phyloP scores from a whole-genome alignment of 2,888 invertebrate genomes.

The Napeogenes sylphis region DNA sequence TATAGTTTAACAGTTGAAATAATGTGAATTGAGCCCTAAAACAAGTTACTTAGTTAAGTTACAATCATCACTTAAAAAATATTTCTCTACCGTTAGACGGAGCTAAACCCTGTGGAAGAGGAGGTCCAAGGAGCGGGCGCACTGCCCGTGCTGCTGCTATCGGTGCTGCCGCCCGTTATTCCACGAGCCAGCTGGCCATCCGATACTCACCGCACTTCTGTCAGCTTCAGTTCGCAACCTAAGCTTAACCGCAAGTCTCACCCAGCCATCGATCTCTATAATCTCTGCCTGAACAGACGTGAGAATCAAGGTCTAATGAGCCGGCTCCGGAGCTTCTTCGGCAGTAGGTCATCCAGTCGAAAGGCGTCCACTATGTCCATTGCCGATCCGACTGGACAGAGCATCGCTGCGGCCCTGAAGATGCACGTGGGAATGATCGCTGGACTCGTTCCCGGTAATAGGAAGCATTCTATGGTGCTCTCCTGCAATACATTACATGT shows the following conservation, averaged over 20 bases:
- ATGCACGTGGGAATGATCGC: slow-evolving; percentile 85
- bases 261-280: slow-evolving; percentile 79
- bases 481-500: slow-evolving; percentile 80
- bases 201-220: slow-evolving; percentile 80
- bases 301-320: slow-evolving; percentile 75
- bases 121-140: slow-evolving; percentile 83
- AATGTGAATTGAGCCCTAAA: too few species aligned
- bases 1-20: too few species aligned
- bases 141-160: slow-evolving; percentile 82
- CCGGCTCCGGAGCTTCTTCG: slow-evolving; percentile 79
- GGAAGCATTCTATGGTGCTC: slow-evolving; percentile 76
- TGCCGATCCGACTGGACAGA: slow-evolving; percentile 75
- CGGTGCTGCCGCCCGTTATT: slow-evolving; percentile 85
- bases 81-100: slow-evolving; percentile 45
- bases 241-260: slow-evolving; percentile 78
- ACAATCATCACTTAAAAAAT: too few species aligned
- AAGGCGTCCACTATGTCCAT: slow-evolving; percentile 83
- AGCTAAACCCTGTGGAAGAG: slow-evolving; percentile 68
- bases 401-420: slow-evolving; percentile 83
- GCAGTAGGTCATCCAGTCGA: slow-evolving; percentile 78
- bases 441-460: slow-evolving; percentile 81
- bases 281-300: slow-evolving; percentile 76
- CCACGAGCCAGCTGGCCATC: slow-evolving; percentile 88
- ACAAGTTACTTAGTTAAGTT: too few species aligned
- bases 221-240: slow-evolving; percentile 82